Percentiles rank a stretch among this genome's conserved stretches.
These are phyloP conservation scores for Morbakka virulenta DNA, from an alignment of 30 jellyfish, hydroid and myxozoan genomes.

Conservation along the genomic window DNA sequence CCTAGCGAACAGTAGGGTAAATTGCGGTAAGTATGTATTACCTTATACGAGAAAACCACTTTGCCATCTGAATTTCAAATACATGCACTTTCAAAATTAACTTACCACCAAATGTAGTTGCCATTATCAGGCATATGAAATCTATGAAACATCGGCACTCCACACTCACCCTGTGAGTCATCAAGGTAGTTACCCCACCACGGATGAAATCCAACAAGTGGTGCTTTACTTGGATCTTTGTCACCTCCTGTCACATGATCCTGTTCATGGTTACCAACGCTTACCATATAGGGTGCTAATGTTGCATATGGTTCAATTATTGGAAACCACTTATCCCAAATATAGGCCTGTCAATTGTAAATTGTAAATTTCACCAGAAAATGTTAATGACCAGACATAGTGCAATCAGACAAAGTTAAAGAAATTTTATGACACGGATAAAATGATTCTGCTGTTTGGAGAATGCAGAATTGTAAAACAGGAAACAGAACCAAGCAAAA, in stretches of 20 bases:
- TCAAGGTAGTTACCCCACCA: conserved; percentile 69
- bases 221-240: conserved; percentile 93
- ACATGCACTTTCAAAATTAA: too few relatives aligned
- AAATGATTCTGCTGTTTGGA: too few relatives aligned
- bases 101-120: conserved; percentile 80
- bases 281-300: conserved; percentile 81
- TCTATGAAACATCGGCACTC: conserved; percentile 87
- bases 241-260: conserved; percentile 76
- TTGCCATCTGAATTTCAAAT: too few relatives aligned
- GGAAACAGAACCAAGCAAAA: too few relatives aligned
- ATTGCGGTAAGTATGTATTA: too few relatives aligned
- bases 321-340: conserved; percentile 87
- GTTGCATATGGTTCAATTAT: conserved; percentile 76
- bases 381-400: conserved; percentile 79
- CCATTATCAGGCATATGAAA: conserved; percentile 96
- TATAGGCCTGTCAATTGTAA: conserved; percentile 69
- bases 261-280: conserved; percentile 91
- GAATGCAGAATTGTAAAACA: too few relatives aligned
- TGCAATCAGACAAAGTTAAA: too few relatives aligned
- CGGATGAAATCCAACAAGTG: conserved; percentile 83
- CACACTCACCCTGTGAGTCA: conserved; percentile 97
- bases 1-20: too few relatives aligned
- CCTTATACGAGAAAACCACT: too few relatives aligned
- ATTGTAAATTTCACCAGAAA: conserved; percentile 69
- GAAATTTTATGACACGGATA: too few relatives aligned